Evolutionary conservation across 2,113 vertebrate species (phyloP), one percentile per base, ranked within the genome.

Genomic region (Mesocricetus auratus): DNA sequence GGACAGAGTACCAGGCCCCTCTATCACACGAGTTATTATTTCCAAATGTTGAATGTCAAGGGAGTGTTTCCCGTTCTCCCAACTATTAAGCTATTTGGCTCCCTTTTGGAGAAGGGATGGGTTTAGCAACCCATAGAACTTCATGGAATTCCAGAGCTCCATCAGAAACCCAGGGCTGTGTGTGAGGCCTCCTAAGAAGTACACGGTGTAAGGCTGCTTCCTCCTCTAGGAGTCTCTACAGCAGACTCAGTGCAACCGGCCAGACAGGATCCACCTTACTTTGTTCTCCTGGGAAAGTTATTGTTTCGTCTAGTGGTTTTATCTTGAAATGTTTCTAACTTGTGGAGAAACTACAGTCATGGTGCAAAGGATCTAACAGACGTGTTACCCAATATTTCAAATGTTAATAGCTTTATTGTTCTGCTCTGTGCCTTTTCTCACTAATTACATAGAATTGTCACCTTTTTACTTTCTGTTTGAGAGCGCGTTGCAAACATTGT

Each of bases 41-140:
- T 97, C 94, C 97, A 97, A 97, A 97, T 97, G 97, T 89, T 94
- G 86, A 94, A 47, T 83, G 89, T 95, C 94, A 93, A 83, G 82
- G 86, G 90, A 89, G 62, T 89, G 68, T 92, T 97, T 95, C 85
- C 56, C 86, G 69, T 91, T 94, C 92, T 86, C 69, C 78, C 89
- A 87, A 82, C 87, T 89, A 71, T 89, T 92, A 94, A 94, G 75
- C 71, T 94, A 21, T 45, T 83, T 94, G 88, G 75, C 91, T 96
- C 31, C 29, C 93, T 96, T 94, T 88, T 42, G 56, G 39, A 91
- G 29, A 94, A 64, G 29, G 83, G 45, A n/a, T 91, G 64, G 29
- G 56, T 58, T 96, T 97, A 94, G 93, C 58, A 91, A 73, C 91
- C 0, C 60, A 24, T 77, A 96, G 69, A 95, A 87, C 13, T 36